These are phyloP conservation scores for Furnarius figulus DNA, from an alignment of 2,113 vertebrate genomes.

Conservation along the genomic window DNA sequence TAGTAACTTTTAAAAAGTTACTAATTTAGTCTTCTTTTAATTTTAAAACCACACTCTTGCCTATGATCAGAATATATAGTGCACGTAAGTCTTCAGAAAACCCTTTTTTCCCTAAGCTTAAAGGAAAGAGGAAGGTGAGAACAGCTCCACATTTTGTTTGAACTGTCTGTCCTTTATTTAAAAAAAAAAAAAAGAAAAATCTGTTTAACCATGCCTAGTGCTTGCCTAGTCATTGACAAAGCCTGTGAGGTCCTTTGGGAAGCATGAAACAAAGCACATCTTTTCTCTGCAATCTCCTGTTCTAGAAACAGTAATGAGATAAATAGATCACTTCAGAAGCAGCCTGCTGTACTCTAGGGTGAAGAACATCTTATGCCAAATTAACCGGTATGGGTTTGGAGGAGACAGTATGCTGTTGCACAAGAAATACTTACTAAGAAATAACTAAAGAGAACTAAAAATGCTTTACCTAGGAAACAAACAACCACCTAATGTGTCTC, in stretches of 20 bases:
- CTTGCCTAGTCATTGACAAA: neutral
- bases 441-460: neutral
- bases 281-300: neutral
- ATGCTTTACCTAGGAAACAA: neutral
- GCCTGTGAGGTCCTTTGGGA: neutral
- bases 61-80: neutral
- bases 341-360: rapidly evolving
- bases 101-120: rapidly evolving
- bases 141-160: neutral
- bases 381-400: neutral
- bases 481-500: neutral
- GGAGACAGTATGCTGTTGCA: neutral
- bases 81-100: neutral
- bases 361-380: neutral
- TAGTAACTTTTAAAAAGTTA: neutral
- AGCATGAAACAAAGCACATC: neutral
- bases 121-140: neutral
- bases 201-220: neutral
- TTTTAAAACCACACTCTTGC: neutral
- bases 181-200: neutral
- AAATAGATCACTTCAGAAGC: neutral
- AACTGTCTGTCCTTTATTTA: neutral
- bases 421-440: neutral
- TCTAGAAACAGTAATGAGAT: neutral
- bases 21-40: neutral